These are phyloP conservation scores for Cichladusa arquata DNA, from an alignment of 2,113 vertebrate species.

Conservation along the genomic window DNA sequence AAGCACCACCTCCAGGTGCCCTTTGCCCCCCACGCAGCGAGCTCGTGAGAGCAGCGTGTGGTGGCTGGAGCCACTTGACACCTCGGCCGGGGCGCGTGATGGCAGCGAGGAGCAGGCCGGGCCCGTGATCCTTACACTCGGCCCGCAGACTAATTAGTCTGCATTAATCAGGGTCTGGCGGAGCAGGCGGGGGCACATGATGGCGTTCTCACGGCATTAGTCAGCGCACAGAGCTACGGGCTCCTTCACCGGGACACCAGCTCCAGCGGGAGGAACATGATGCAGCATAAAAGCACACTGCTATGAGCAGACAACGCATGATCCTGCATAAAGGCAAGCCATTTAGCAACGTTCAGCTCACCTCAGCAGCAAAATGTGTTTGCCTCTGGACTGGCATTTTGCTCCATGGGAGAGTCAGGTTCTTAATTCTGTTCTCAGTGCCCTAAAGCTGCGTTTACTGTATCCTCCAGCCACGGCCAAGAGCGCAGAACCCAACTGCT, in stretches of 20 bases:
- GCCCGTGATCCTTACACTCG: background rate
- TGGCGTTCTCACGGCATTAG: background rate
- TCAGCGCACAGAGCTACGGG: background rate
- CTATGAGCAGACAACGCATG: background rate
- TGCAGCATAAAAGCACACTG: background rate
- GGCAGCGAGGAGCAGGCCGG: background rate
- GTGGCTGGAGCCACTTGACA: background rate
- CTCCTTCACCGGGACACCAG: background rate
- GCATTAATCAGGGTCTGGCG: background rate
- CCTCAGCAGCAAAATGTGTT: background rate
- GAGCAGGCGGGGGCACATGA: background rate
- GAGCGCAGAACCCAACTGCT: background rate
- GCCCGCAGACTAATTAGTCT: background rate
- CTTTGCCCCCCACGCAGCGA: fast-evolving
- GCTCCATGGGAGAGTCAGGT: background rate
- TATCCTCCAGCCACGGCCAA: background rate
- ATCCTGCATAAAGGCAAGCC: constrained; percentile 7
- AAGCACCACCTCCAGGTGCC: background rate
- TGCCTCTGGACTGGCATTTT: background rate
- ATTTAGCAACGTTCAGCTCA: background rate
- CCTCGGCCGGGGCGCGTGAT: fast-evolving
- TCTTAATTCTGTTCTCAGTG: background rate
- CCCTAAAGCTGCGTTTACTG: constrained; percentile 1
- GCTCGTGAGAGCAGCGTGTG: fast-evolving
- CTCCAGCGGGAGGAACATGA: background rate